Evolutionary conservation across 2,113 vertebrate genomes (phyloP), one percentile per base, ranked within the genome.

Genomic region (Eulemur macaco): DNA sequence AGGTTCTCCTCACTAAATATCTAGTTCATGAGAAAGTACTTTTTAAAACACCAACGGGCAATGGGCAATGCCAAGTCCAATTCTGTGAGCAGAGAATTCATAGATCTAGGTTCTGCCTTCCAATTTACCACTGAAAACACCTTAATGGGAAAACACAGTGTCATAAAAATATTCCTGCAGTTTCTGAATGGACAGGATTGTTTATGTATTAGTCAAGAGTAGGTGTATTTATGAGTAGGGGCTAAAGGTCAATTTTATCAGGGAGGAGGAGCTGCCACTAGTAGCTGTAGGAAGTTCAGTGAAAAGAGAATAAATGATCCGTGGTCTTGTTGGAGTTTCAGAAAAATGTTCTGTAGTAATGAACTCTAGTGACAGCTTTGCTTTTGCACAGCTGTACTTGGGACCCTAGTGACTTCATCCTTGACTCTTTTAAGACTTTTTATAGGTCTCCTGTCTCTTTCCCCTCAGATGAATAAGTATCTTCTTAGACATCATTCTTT

Each of bases 211-310:
- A 94, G 74, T 95, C 50, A 93, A 63, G 68, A 45, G 21, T 76
- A 71, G 78, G 63, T 89, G 74, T 86, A 89, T 91, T 93, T 97
- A 77, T 84, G 93, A 93, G 47, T 93, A 95, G n/a, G 27, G 91
- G 90, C 73, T 97, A 97, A 97, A 97, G 97, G 92, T 97, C 89
- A 76, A 25, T 89, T 88, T 95, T 90, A 90, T 83, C n/a, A 69
- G 63, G 71, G 39, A 84, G 64, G 34, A 90, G 73, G 95, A 85
- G 34, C 63, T 86, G 34, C 81, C 81, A 52, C 50, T 81, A 37
- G 29, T 74, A 85, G 68, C 25, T 68, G 8, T 76, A 91, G 63
- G 69, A 95, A 86, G 83, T 92, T 81, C 29, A 78, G 34, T 93
- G 80, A 68, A 86, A 74, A 73, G 78, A 95, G 54, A 94, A 5